Evolutionary conservation across 1,140 invertebrate species (phyloP).

Genomic region (Latrodectus geometricus): DNA sequence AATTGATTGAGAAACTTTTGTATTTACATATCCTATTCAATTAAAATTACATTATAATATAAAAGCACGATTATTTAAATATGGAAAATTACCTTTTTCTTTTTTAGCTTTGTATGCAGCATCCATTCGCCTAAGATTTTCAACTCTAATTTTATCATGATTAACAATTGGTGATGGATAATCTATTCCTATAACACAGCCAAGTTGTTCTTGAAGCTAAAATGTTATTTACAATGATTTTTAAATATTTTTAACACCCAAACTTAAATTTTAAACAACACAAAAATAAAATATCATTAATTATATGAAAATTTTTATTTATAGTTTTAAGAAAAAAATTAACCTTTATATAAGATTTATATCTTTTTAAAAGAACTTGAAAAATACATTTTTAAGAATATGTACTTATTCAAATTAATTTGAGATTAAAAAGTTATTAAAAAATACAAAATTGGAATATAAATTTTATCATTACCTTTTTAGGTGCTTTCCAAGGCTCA

Average conservation of each 20-base stretch:
- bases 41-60: too few species aligned
- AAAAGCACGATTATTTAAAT: not conserved
- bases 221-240: not conserved
- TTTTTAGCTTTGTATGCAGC: constrained; percentile 46
- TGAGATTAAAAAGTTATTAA: too few species aligned
- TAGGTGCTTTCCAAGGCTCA: constrained; percentile 72
- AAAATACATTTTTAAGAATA: too few species aligned
- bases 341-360: not conserved
- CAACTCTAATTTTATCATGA: constrained; percentile 67
- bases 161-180: constrained; percentile 71
- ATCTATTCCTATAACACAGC: constrained; percentile 71
- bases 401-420: too few species aligned
- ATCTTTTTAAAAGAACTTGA: too few species aligned
- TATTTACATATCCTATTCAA: too few species aligned
- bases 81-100: constrained; percentile 2
- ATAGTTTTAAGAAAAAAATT: too few species aligned
- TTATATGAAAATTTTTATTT: too few species aligned
- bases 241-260: not conserved
- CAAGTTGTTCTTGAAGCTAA: constrained; percentile 68
- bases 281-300: too few species aligned
- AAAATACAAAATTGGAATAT: too few species aligned
- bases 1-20: too few species aligned
- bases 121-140: constrained; percentile 67
- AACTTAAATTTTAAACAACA: too few species aligned
- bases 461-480: constrained; percentile 38